phyloP scores from a whole-genome alignment of 64 coral and sea anemone species.

The Porites australiensis region DNA sequence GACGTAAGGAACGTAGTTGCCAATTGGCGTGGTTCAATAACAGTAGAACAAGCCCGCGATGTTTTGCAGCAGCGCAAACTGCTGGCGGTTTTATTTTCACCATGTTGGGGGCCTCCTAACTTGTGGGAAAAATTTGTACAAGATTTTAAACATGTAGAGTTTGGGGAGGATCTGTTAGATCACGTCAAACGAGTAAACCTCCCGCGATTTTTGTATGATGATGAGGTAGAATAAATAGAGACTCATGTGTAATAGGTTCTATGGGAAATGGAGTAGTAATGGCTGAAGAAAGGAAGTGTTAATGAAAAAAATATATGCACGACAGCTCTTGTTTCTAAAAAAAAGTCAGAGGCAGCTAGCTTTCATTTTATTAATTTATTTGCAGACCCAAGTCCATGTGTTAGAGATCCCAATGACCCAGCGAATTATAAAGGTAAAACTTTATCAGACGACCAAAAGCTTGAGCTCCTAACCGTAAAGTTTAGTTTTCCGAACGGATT shows the following conservation, averaged over 20 bases:
- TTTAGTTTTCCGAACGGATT: constrained; percentile 37
- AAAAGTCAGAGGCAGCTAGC: background rate
- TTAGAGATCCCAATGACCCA: constrained; percentile 29
- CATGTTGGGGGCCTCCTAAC: constrained; percentile 9
- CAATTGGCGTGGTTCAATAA: constrained; percentile 6
- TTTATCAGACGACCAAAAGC: constrained; percentile 74
- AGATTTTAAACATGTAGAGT: constrained; percentile 4
- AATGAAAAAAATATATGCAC: background rate
- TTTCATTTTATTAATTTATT: background rate
- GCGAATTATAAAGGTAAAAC: constrained; percentile 64
- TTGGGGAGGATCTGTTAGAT: no score
- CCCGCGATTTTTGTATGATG: no score
- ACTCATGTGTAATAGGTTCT: constrained; percentile 5
- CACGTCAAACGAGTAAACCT: no score
- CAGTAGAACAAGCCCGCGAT: constrained; percentile 13
- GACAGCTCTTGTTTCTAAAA: background rate
- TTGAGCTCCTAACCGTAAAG: constrained; percentile 41
- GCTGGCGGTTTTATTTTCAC: constrained; percentile 11
- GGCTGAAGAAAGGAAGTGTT: constrained; percentile 8
- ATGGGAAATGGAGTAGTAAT: constrained; percentile 5
- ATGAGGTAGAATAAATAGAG: background rate
- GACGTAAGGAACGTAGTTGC: constrained; percentile 6
- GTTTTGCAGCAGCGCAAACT: constrained; percentile 2
- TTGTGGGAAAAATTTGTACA: background rate
- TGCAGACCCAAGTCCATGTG: constrained; percentile 5